These are phyloP conservation scores for Rhagologus leucostigma DNA, from an alignment of 2,113 vertebrate genomes.

Conservation along the genomic window DNA sequence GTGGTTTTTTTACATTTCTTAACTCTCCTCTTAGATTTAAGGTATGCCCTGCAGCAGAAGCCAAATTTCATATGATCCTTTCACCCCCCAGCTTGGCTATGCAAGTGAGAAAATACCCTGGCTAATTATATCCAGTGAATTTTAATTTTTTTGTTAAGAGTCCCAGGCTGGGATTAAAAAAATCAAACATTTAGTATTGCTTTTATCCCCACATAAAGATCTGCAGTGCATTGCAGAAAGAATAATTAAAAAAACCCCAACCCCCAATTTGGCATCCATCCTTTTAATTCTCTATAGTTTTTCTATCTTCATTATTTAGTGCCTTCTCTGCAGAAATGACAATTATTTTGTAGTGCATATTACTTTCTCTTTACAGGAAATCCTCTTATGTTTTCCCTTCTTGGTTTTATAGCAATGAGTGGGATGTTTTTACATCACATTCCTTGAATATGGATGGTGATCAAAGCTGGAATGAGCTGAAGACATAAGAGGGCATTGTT, in stretches of 20 bases:
- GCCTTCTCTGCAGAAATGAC: neutral
- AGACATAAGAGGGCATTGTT: neutral
- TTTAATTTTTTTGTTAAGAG: conserved; percentile 35
- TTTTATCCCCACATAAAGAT: neutral
- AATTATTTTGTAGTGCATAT: neutral
- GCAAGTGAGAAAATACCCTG: neutral
- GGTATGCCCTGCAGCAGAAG: conserved; percentile 13
- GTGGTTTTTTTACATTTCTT: neutral
- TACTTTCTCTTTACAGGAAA: neutral
- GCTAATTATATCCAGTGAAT: conserved; percentile 43
- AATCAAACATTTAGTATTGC: neutral
- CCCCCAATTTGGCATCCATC: neutral
- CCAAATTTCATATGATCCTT: neutral
- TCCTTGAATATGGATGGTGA: neutral
- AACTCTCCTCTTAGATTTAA: conserved; percentile 26
- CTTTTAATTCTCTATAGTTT: neutral
- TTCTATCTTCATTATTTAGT: neutral
- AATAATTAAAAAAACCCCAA: neutral
- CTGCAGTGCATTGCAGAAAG: neutral
- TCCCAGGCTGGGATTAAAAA: neutral
- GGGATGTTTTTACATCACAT: neutral
- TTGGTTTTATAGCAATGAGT: neutral
- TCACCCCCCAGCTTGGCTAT: neutral
- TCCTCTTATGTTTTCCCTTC: neutral
- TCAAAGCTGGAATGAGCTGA: neutral